These are phyloP conservation scores for Drosophila stalkeri DNA, from an alignment of 2,888 invertebrate species.

Conservation along the genomic window DNA sequence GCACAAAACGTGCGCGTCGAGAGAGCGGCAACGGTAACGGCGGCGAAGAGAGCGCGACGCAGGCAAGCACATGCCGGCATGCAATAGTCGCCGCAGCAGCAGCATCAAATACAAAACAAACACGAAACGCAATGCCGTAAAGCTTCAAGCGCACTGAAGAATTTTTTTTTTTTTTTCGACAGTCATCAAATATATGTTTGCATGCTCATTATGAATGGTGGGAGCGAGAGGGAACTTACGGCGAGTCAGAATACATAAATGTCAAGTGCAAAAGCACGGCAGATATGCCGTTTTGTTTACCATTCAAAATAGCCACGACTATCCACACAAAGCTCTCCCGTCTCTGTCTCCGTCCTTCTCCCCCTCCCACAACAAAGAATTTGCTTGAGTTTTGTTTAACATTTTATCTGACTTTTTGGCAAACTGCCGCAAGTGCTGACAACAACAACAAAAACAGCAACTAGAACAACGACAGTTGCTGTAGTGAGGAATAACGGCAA, in stretches of 20 bases:
- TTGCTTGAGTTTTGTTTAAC: constrained; percentile 50
- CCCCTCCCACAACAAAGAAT: not conserved
- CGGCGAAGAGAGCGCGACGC: constrained; percentile 11
- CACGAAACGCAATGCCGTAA: constrained; percentile 44
- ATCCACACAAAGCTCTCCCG: not conserved
- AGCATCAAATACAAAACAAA: constrained; percentile 46
- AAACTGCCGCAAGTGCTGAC: constrained; percentile 61
- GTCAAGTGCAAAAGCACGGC: constrained; percentile 32
- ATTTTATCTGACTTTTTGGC: constrained; percentile 61
- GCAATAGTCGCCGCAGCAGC: constrained; percentile 19
- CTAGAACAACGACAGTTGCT: constrained; percentile 25
- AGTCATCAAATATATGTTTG: constrained; percentile 47
- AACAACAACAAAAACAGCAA: constrained; percentile 28
- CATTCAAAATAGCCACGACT: constrained; percentile 35
- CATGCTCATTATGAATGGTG: constrained; percentile 21
- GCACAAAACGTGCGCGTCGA: constrained; percentile 56
- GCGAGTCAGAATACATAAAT: constrained; percentile 32
- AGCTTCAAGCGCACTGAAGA: constrained; percentile 53
- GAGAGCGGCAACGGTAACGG: constrained; percentile 9
- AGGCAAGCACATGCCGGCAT: constrained; percentile 50
- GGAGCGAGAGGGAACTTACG: constrained; percentile 9
- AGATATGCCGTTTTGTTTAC: constrained; percentile 53
- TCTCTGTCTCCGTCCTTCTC: not conserved
- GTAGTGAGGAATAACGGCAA: constrained; percentile 31
- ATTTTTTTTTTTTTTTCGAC: constrained; percentile 43